Evolutionary conservation across 2,113 vertebrate species (phyloP).

Genomic region (Neogale vison): DNA sequence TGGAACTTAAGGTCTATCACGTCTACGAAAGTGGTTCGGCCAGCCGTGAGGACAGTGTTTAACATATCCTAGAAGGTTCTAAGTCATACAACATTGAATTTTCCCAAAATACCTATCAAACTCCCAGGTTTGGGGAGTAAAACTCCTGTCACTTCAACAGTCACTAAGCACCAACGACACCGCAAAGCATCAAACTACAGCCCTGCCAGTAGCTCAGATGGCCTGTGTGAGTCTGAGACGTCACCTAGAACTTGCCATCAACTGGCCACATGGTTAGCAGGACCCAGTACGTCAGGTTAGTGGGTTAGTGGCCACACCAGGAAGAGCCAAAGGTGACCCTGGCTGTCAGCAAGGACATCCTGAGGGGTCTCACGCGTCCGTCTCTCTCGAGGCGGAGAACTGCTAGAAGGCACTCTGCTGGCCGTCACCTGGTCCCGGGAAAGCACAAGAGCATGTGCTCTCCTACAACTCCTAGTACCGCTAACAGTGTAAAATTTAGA

Average conservation of each 20-base stretch:
- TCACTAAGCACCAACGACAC: not conserved
- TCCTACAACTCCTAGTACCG: not conserved
- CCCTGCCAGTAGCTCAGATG: not conserved
- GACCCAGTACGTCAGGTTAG: too few relatives aligned
- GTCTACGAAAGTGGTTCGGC: not conserved
- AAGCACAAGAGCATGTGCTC: fast-evolving
- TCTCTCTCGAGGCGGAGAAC: not conserved
- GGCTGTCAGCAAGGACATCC: not conserved
- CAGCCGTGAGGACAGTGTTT: not conserved
- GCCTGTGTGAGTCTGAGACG: fast-evolving
- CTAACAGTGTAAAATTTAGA: fast-evolving
- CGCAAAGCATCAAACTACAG: not conserved
- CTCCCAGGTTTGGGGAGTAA: not conserved
- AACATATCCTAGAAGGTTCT: not conserved
- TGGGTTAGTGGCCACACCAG: not conserved
- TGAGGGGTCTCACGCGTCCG: fast-evolving
- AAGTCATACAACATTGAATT: not conserved
- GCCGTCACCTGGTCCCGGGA: not conserved
- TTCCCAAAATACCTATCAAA: not conserved
- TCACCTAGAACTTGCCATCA: fast-evolving
- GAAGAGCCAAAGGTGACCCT: not conserved
- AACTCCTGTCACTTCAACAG: not conserved
- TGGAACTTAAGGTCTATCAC: too few relatives aligned
- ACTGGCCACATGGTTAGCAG: not conserved
- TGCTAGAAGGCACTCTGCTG: not conserved